These are phyloP conservation scores for Cheilosia impressa DNA, from an alignment of 2,888 invertebrate species.

Conservation along the genomic window DNA sequence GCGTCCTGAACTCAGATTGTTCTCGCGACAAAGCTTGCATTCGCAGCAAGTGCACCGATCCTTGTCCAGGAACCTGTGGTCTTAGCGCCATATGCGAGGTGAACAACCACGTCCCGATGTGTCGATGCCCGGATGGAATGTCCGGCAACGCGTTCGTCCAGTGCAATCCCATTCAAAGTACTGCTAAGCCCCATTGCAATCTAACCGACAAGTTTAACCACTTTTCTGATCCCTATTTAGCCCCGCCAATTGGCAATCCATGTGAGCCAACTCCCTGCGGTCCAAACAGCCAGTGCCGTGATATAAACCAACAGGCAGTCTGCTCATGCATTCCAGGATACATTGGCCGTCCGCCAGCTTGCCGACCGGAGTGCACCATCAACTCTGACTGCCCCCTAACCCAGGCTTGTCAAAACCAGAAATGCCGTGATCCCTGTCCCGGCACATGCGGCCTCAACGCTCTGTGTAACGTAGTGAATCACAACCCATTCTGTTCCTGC, in stretches of 20 bases:
- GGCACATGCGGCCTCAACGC: conserved; percentile 90
- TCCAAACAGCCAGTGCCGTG: conserved; percentile 89
- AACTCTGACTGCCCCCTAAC: conserved; percentile 89
- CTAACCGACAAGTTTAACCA: neutral
- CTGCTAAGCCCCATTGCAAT: conserved; percentile 82
- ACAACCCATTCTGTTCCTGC: conserved; percentile 89
- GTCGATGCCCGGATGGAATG: conserved; percentile 88
- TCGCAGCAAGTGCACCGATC: conserved; percentile 90
- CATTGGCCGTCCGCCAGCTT: conserved; percentile 89
- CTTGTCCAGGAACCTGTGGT: conserved; percentile 91
- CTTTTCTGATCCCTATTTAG: conserved; percentile 52
- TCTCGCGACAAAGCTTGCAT: conserved; percentile 89
- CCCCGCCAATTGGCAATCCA: conserved; percentile 83
- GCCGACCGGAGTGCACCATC: conserved; percentile 90
- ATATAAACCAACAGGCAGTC: conserved; percentile 87
- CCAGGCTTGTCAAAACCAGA: conserved; percentile 89
- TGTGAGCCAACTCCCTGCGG: conserved; percentile 92
- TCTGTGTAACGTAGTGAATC: conserved; percentile 88
- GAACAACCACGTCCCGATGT: conserved; percentile 90
- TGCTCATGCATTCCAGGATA: conserved; percentile 89
- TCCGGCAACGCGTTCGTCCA: conserved; percentile 89
- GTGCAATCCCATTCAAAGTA: conserved; percentile 85
- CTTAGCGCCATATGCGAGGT: conserved; percentile 89
- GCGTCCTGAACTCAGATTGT: conserved; percentile 91
- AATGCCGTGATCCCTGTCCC: conserved; percentile 90